Conservation (phyloP, 2,113 vertebrate genomes). For the Pachyramphus minor region DNA sequence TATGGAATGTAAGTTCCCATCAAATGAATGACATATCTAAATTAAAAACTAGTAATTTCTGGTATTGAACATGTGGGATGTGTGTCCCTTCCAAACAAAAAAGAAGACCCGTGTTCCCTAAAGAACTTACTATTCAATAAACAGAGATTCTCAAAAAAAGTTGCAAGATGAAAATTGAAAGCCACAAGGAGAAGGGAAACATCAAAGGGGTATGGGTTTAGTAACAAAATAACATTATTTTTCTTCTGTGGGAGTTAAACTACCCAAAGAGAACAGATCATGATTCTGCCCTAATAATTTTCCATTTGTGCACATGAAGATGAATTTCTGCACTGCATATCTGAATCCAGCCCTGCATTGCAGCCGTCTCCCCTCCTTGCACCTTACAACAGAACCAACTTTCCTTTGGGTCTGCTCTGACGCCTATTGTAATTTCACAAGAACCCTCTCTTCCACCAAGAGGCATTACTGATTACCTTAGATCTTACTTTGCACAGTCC, state of each 20-base stretch:
- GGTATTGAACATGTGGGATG: not conserved
- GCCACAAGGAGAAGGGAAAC: not conserved
- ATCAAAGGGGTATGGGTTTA: not conserved
- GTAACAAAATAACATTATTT: not conserved
- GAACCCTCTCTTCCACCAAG: not conserved
- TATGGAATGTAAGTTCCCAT: not conserved
- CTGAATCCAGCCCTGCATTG: fast-evolving
- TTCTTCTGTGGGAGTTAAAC: not conserved
- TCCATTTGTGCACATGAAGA: not conserved
- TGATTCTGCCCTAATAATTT: not conserved
- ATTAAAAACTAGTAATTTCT: not conserved
- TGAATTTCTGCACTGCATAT: not conserved
- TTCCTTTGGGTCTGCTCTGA: not conserved
- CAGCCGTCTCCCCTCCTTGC: fast-evolving
- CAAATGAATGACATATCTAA: not conserved
- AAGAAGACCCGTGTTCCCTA: not conserved
- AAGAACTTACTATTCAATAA: not conserved
- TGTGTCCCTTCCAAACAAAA: not conserved
- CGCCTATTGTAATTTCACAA: not conserved
- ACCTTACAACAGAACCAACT: fast-evolving
- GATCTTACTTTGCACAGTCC: not conserved
- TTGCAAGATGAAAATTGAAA: not conserved
- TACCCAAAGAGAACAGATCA: not conserved
- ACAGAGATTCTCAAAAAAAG: not conserved
- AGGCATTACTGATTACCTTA: not conserved